phyloP scores from a whole-genome alignment of 2,888 invertebrate species.

The Griposia aprilina region DNA sequence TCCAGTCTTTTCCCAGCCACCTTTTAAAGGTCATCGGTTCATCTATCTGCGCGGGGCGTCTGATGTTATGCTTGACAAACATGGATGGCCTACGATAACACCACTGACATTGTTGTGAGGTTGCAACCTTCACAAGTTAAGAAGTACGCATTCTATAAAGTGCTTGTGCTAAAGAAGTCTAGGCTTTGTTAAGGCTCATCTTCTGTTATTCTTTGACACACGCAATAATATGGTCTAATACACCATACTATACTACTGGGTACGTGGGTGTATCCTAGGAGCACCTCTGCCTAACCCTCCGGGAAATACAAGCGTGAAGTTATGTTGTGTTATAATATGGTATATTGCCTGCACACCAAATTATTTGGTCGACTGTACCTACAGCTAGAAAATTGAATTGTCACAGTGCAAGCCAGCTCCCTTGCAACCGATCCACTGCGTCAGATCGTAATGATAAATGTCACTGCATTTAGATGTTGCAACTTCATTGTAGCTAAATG shows the following conservation, averaged over 20 bases:
- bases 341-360: not conserved
- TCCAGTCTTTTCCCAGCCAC: not conserved
- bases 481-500: not conserved
- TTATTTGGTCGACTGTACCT: not conserved
- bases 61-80: not conserved
- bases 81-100: not conserved
- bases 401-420: not conserved
- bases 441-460: not conserved
- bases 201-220: not conserved
- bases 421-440: constrained; percentile 12
- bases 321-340: no score
- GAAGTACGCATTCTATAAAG: not conserved
- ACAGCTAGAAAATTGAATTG: constrained; percentile 17
- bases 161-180: not conserved
- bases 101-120: not conserved
- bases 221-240: no score
- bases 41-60: not conserved
- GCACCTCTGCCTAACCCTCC: no score
- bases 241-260: no score
- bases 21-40: not conserved
- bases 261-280: no score
- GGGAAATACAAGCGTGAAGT: no score
- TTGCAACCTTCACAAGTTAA: not conserved
- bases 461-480: not conserved
- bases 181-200: not conserved